Evolutionary conservation across 2,888 invertebrate genomes (phyloP).

Genomic region (Neoaliturus tenellus): DNA sequence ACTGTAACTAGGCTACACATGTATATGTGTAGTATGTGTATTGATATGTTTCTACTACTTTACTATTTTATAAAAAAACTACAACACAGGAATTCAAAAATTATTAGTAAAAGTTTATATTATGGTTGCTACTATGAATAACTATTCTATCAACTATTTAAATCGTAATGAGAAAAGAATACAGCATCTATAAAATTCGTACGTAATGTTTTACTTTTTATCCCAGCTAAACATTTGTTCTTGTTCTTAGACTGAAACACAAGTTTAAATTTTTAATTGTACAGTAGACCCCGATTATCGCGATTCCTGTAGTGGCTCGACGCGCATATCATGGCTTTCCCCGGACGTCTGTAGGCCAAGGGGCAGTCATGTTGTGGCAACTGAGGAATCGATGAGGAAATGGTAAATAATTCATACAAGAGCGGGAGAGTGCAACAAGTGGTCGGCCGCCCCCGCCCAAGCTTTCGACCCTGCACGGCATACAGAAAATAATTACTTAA

Average conservation of each 20-base stretch:
- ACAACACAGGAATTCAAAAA: no score
- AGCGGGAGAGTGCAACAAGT: constrained; percentile 33
- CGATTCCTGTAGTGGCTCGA: not conserved
- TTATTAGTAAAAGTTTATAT: no score
- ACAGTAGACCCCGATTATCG: not conserved
- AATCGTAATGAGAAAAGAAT: no score
- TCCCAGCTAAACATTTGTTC: not conserved
- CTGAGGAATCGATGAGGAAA: constrained; percentile 27
- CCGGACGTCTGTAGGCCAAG: not conserved
- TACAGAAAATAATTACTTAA: not conserved
- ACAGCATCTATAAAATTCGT: no score
- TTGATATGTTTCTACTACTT: no score
- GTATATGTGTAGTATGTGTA: no score
- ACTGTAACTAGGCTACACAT: no score
- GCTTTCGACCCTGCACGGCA: not conserved
- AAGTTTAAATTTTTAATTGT: not conserved
- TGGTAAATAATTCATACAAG: constrained; percentile 44
- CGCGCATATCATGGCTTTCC: not conserved
- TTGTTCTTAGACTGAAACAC: not conserved
- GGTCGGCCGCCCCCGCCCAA: constrained; percentile 6
- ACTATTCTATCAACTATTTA: no score
- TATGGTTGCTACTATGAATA: no score
- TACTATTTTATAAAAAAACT: no score
- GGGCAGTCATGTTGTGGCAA: constrained; percentile 37
- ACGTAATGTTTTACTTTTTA: not conserved